phyloP scores from a whole-genome alignment of 2,888 invertebrate species.

The Scaptomyza caliginosa region DNA sequence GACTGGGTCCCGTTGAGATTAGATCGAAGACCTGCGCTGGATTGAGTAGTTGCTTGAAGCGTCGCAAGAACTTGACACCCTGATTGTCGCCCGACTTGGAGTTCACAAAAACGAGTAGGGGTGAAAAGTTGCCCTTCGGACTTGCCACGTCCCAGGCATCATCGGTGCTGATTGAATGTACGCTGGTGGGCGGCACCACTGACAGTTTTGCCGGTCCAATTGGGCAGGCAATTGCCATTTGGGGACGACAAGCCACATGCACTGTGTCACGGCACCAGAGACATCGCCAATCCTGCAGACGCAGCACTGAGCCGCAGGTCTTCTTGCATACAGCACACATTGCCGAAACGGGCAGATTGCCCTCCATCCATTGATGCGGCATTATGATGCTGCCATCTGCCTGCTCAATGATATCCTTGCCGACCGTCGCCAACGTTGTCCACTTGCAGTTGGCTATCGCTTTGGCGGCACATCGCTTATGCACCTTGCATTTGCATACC shows the following conservation, averaged over 20 bases:
- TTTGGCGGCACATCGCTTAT: slow-evolving; percentile 96
- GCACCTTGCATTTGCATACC: slow-evolving; percentile 98
- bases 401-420: slow-evolving; percentile 97
- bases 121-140: slow-evolving; percentile 86
- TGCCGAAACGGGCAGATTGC: slow-evolving; percentile 97
- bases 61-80: slow-evolving; percentile 96
- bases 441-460: slow-evolving; percentile 98
- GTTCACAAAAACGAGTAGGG: slow-evolving; percentile 98
- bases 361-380: slow-evolving; percentile 99
- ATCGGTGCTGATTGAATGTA: slow-evolving; percentile 95
- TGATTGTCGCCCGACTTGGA: slow-evolving; percentile 99
- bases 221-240: slow-evolving; percentile 91
- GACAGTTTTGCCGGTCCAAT: slow-evolving; percentile 95
- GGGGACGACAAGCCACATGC: slow-evolving; percentile 95
- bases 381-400: slow-evolving; percentile 95
- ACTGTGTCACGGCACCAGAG: slow-evolving; percentile 97
- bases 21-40: slow-evolving; percentile 99
- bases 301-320: slow-evolving; percentile 97
- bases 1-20: slow-evolving; percentile 93
- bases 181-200: slow-evolving; percentile 96
- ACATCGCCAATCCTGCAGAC: slow-evolving; percentile 97
- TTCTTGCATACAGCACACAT: slow-evolving; percentile 97
- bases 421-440: slow-evolving; percentile 97
- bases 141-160: slow-evolving; percentile 96
- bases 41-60: slow-evolving; percentile 97